Conservation (phyloP, 2,888 invertebrate species). For the Tiliacea citrago region DNA sequence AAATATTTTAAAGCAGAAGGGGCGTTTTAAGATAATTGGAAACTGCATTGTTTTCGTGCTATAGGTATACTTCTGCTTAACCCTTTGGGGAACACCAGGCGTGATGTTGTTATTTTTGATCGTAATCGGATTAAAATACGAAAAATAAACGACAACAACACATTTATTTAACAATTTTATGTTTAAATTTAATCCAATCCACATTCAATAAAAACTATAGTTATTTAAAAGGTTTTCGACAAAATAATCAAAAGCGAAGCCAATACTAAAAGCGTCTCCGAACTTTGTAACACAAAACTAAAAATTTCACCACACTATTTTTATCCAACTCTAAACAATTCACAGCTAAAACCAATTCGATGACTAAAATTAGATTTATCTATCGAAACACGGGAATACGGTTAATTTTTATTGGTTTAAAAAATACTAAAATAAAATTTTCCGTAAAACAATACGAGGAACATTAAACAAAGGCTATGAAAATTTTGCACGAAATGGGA, state of each 20-base stretch:
- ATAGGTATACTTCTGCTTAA: neutral
- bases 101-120: neutral
- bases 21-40: neutral
- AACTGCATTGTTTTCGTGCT: neutral
- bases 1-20: neutral
- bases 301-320: constrained; percentile 17
- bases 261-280: constrained; percentile 1
- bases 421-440: constrained; percentile 26
- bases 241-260: constrained; percentile 1
- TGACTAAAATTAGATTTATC: constrained; percentile 28
- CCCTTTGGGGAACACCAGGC: neutral
- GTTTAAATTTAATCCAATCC: neutral
- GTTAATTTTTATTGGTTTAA: constrained; percentile 30
- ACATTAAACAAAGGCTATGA: constrained; percentile 56
- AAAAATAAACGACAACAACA: neutral
- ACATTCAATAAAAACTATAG: neutral
- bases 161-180: neutral
- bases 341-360: constrained; percentile 13
- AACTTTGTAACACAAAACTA: constrained; percentile 1
- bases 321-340: constrained; percentile 24
- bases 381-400: constrained; percentile 11
- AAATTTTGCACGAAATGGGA: constrained; percentile 47
- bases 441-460: constrained; percentile 32
- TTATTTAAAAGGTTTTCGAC: neutral
- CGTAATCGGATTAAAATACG: neutral